A percentile compares a stretch with the other conserved stretches of the same genome.
Conservation (phyloP, 2,888 invertebrate genomes). For the Oligia latruncula region DNA sequence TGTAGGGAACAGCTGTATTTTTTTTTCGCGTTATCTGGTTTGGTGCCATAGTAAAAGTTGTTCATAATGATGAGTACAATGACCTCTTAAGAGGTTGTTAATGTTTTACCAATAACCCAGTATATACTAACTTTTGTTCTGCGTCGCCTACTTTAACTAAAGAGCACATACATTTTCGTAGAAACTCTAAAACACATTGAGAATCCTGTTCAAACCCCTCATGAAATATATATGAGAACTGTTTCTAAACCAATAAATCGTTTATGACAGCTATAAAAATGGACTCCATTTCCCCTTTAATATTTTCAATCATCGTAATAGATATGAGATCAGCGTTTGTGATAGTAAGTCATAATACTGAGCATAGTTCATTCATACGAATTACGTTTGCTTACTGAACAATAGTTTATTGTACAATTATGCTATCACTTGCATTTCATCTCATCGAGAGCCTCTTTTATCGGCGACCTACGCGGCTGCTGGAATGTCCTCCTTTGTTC, state of each 20-base stretch:
- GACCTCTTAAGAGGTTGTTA: too few species aligned
- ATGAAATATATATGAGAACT: conserved; percentile 38
- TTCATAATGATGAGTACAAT: too few species aligned
- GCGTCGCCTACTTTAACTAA: not conserved
- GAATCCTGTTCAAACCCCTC: conserved; percentile 25
- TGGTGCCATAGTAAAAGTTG: too few species aligned
- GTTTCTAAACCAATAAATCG: conserved; percentile 73
- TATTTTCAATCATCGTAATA: conserved; percentile 76
- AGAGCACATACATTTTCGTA: conserved; percentile 10
- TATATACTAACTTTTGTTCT: not conserved
- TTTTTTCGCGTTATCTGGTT: too few species aligned
- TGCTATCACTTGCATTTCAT: conserved; percentile 85
- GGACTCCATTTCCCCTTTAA: conserved; percentile 65
- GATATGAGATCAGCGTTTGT: conserved; percentile 64
- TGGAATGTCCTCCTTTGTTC: conserved; percentile 55
- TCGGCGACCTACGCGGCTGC: conserved; percentile 68
- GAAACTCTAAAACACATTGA: conserved; percentile 17
- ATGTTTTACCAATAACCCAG: too few species aligned
- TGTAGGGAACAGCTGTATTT: too few species aligned
- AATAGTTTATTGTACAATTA: conserved; percentile 88
- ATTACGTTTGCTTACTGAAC: conserved; percentile 79
- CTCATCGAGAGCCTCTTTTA: conserved; percentile 78
- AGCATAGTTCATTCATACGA: conserved; percentile 83
- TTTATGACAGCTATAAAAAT: conserved; percentile 74
- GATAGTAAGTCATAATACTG: conserved; percentile 78